A percentile compares a stretch with the other conserved stretches of the same genome.
Evolutionary conservation across 2,113 vertebrate genomes (phyloP).

Genomic region (Oophaga pumilio): DNA sequence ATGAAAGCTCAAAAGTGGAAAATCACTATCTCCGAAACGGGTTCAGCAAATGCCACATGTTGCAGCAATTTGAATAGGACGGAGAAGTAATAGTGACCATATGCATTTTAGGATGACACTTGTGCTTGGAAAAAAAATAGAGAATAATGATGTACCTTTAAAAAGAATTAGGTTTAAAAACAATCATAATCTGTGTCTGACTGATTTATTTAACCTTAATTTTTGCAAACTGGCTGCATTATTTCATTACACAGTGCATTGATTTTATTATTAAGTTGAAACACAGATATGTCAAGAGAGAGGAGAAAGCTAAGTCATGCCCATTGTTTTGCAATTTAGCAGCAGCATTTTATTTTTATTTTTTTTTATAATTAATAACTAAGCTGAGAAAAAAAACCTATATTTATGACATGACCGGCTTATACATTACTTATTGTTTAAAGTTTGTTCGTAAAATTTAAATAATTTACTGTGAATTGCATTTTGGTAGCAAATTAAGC

Average conservation of each 20-base stretch:
- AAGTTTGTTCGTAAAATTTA: background rate
- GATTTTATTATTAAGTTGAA: slow-evolving; percentile 48
- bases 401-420: background rate
- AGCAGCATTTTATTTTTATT: background rate
- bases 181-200: background rate
- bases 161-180: background rate
- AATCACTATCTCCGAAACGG: no score
- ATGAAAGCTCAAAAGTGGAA: no score
- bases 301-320: slow-evolving; percentile 18
- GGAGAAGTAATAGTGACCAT: no score
- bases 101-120: no score
- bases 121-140: no score
- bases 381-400: background rate
- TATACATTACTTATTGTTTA: background rate
- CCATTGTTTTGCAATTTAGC: slow-evolving; percentile 18
- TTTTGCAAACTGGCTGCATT: slow-evolving; percentile 34
- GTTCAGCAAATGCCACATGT: no score
- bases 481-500: background rate
- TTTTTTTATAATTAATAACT: background rate
- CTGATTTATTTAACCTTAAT: slow-evolving; percentile 49
- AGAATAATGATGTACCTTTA: no score
- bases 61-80: no score
- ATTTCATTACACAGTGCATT: slow-evolving; percentile 53
- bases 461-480: background rate
- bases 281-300: slow-evolving; percentile 9